Evolutionary conservation across 2,113 vertebrate genomes (phyloP).

Genomic region (Ardeotis arabs): DNA sequence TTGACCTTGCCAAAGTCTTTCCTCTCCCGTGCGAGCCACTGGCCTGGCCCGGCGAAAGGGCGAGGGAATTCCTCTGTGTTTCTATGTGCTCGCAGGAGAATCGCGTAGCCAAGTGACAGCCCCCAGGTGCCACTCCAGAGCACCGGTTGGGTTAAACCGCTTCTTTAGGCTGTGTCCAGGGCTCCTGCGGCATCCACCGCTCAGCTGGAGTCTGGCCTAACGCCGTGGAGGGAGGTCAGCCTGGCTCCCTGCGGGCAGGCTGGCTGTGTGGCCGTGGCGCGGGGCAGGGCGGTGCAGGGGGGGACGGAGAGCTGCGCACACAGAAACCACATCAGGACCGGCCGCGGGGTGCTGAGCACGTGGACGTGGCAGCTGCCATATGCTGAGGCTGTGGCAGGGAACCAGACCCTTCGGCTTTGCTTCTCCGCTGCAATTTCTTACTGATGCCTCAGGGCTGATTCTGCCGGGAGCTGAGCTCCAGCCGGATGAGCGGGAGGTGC

Average conservation of each 20-base stretch:
- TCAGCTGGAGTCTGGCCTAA: not conserved
- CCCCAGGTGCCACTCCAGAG: not conserved
- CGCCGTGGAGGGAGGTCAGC: rapidly evolving
- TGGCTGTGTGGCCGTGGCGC: not conserved
- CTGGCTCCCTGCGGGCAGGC: not conserved
- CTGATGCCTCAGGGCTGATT: not conserved
- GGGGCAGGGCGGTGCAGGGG: not conserved
- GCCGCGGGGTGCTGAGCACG: not conserved
- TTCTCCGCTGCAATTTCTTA: not conserved
- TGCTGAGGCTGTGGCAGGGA: not conserved
- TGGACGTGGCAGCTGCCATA: not conserved
- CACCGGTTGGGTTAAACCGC: not conserved
- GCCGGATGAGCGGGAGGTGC: rapidly evolving
- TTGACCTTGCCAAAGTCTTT: not conserved
- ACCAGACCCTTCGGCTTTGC: not conserved
- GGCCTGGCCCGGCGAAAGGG: not conserved
- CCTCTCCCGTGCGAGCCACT: not conserved
- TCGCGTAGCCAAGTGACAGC: not conserved
- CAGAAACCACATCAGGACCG: not conserved
- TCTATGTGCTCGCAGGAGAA: not conserved
- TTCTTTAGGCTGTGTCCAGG: not conserved
- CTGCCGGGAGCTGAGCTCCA: not conserved
- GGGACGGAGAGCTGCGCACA: not conserved
- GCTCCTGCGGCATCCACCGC: rapidly evolving
- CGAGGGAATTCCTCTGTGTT: not conserved